phyloP scores from a whole-genome alignment of 35 echinoderm and acorn worm species.

The Anneissia japonica region DNA sequence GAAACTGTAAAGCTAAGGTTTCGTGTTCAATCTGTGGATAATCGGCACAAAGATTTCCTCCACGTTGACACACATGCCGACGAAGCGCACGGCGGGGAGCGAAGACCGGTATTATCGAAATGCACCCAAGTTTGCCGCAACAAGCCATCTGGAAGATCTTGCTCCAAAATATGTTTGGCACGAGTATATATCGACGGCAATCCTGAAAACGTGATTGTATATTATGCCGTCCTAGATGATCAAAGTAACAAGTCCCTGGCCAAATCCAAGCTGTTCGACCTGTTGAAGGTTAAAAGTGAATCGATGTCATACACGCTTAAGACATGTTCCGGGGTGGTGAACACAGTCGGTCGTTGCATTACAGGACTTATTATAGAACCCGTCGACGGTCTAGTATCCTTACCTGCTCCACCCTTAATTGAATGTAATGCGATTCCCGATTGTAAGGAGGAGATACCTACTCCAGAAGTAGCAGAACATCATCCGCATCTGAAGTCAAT shows the following conservation, averaged over 20 bases:
- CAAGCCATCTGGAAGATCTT: constrained; percentile 31
- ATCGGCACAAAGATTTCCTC: constrained; percentile 27
- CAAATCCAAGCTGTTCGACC: constrained; percentile 21
- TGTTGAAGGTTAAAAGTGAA: too few species aligned
- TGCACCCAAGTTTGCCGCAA: constrained; percentile 34
- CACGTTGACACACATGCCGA: too few species aligned
- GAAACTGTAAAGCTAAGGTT: not conserved
- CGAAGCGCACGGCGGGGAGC: too few species aligned
- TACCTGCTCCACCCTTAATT: constrained; percentile 18
- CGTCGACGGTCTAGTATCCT: too few species aligned
- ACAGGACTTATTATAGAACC: too few species aligned
- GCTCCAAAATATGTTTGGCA: constrained; percentile 39
- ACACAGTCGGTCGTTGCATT: too few species aligned
- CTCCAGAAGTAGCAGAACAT: too few species aligned
- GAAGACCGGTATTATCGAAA: not conserved
- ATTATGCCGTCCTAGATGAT: constrained; percentile 36
- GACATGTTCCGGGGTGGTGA: too few species aligned
- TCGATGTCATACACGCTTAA: too few species aligned
- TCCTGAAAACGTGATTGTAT: not conserved
- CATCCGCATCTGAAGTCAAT: too few species aligned
- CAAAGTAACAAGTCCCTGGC: constrained; percentile 42
- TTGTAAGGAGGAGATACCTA: too few species aligned
- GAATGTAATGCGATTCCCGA: too few species aligned
- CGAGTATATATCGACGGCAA: constrained; percentile 24
- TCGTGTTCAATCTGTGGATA: not conserved